These are phyloP conservation scores for Dysdera silvatica DNA, from an alignment of 1,140 invertebrate genomes.

Conservation along the genomic window DNA sequence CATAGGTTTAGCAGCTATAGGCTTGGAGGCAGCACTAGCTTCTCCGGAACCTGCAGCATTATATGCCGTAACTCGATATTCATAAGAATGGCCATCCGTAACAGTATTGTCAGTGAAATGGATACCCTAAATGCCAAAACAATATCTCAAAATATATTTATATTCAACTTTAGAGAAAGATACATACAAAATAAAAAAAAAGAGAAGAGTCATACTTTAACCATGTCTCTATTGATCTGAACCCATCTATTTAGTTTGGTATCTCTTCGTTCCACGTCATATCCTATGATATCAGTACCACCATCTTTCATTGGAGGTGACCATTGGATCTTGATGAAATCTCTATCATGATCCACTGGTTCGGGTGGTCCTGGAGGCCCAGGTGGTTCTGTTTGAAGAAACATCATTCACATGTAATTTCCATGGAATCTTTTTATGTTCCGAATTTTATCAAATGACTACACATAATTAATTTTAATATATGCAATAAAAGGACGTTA, in stretches of 20 bases:
- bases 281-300: constrained; percentile 81
- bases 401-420: too few species aligned
- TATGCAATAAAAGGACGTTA: too few species aligned
- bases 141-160: not conserved
- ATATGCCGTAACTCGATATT: constrained; percentile 89
- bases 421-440: too few species aligned
- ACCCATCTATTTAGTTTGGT: constrained; percentile 89
- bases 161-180: not conserved
- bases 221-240: constrained; percentile 66
- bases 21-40: constrained; percentile 81
- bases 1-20: constrained; percentile 86
- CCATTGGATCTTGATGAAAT: constrained; percentile 88
- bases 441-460: too few species aligned
- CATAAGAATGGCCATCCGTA: constrained; percentile 76
- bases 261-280: constrained; percentile 87
- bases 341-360: constrained; percentile 77
- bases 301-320: constrained; percentile 82
- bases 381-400: constrained; percentile 63
- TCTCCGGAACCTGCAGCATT: constrained; percentile 92
- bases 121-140: constrained; percentile 45
- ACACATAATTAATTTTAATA: too few species aligned
- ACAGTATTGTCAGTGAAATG: constrained; percentile 87
- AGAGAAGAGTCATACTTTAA: constrained; percentile 11
- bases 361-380: constrained; percentile 83
- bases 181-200: not conserved